phyloP scores from a whole-genome alignment of 2,888 invertebrate species.

The Cerastis rubricosa region DNA sequence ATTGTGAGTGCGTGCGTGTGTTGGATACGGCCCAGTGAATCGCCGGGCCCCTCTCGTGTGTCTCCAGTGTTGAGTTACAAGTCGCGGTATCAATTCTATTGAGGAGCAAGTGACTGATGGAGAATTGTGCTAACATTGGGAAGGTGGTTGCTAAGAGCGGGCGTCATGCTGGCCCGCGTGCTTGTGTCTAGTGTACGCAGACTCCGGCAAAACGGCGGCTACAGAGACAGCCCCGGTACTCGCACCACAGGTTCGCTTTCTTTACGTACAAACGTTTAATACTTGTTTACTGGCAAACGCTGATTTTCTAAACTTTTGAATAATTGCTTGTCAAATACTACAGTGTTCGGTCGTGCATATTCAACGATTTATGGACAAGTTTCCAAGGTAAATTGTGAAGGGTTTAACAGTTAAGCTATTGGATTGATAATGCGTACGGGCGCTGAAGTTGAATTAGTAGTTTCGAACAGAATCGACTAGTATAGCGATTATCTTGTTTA shows the following conservation, averaged over 20 bases:
- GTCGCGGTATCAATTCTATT: conserved; percentile 74
- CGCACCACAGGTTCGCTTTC: conserved; percentile 85
- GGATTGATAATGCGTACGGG: conserved; percentile 68
- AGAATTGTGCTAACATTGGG: conserved; percentile 81
- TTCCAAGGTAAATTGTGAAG: conserved; percentile 85
- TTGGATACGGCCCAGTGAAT: conserved; percentile 84
- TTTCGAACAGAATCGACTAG: conserved; percentile 44
- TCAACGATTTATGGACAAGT: conserved; percentile 74
- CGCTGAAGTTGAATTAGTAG: conserved; percentile 49
- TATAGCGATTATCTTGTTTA: conserved; percentile 54
- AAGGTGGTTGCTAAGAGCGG: conserved; percentile 76
- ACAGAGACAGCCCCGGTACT: conserved; percentile 82
- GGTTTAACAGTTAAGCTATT: conserved; percentile 73
- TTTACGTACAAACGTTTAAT: conserved; percentile 55
- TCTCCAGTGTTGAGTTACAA: conserved; percentile 81
- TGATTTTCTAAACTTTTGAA: conserved; percentile 65
- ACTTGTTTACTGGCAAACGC: conserved; percentile 57
- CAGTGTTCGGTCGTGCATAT: conserved; percentile 62
- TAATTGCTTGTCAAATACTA: conserved; percentile 62
- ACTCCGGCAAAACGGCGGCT: conserved; percentile 87
- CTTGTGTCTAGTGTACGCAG: conserved; percentile 81
- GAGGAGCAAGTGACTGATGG: conserved; percentile 85
- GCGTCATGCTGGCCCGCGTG: conserved; percentile 85
- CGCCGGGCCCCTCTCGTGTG: conserved; percentile 77
- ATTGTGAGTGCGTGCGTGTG: conserved; percentile 86